Evolutionary conservation across 2,113 vertebrate genomes (phyloP).

Genomic region (Macaca fascicularis): DNA sequence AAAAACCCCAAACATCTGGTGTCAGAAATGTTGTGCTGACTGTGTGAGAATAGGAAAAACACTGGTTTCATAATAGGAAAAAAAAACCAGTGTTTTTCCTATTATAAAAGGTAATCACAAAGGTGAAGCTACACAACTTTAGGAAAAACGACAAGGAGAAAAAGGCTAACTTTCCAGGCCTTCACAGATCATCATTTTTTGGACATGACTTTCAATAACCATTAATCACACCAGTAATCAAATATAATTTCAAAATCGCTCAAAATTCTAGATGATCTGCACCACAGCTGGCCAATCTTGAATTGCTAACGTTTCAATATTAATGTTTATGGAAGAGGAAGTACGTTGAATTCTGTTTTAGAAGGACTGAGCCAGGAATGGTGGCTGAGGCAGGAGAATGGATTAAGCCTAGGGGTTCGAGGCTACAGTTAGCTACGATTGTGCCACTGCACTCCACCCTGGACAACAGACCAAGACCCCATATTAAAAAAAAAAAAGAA

Average conservation of each 20-base stretch:
- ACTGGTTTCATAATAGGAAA: background rate
- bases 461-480: too few relatives aligned
- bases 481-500: background rate
- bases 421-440: too few relatives aligned
- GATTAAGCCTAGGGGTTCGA: too few relatives aligned
- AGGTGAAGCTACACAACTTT: background rate
- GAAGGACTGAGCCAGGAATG: background rate
- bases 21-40: background rate
- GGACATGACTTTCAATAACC: background rate
- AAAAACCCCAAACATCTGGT: background rate
- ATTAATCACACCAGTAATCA: background rate
- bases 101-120: background rate
- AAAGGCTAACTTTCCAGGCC: background rate
- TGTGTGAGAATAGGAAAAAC: background rate
- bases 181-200: background rate
- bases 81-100: background rate
- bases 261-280: background rate
- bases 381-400: too few relatives aligned
- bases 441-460: too few relatives aligned
- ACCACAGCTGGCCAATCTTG: background rate
- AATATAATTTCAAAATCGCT: background rate
- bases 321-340: background rate
- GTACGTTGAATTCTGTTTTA: conserved; percentile 40
- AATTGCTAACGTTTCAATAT: background rate
- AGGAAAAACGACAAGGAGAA: background rate